These are phyloP conservation scores for Crematogaster levior DNA, from an alignment of 2,888 invertebrate species.

Conservation along the genomic window DNA sequence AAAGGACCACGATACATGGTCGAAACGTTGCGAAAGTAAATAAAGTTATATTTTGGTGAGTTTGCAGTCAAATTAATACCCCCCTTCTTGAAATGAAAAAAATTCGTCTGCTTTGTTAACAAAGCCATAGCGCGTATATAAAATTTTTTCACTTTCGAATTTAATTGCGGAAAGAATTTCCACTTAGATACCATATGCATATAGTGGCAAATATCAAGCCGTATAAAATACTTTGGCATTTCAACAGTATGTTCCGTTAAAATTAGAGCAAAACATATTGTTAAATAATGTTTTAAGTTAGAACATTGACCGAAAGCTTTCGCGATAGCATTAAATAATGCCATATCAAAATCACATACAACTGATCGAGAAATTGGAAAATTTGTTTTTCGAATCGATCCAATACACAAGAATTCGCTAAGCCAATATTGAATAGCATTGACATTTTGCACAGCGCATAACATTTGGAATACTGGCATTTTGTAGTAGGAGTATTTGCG, in stretches of 20 bases:
- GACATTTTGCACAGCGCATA: slow-evolving; percentile 55
- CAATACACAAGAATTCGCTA: slow-evolving; percentile 57
- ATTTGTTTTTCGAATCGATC: slow-evolving; percentile 37
- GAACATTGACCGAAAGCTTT: slow-evolving; percentile 43
- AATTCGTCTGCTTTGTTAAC: too few relatives aligned
- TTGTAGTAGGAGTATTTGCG: slow-evolving; percentile 43
- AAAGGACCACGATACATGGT: too few relatives aligned
- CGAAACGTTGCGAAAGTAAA: too few relatives aligned
- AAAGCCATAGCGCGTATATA: too few relatives aligned
- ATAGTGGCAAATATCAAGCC: slow-evolving; percentile 37
- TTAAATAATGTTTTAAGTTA: slow-evolving; percentile 18
- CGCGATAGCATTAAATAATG: slow-evolving; percentile 55
- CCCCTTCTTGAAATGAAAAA: too few relatives aligned
- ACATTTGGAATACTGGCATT: slow-evolving; percentile 62
- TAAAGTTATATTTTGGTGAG: too few relatives aligned
- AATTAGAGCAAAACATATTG: neutral
- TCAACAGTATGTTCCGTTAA: neutral
- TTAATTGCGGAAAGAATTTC: neutral
- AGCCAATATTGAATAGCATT: slow-evolving; percentile 58
- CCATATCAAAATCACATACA: too few relatives aligned
- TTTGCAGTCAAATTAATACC: too few relatives aligned
- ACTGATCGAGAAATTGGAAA: slow-evolving; percentile 59
- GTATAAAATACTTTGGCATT: slow-evolving; percentile 27
- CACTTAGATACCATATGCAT: too few relatives aligned
- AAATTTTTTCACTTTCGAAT: slow-evolving; percentile 7